Conservation (phyloP, 2,113 vertebrate genomes). For the Barbus barbus region DNA sequence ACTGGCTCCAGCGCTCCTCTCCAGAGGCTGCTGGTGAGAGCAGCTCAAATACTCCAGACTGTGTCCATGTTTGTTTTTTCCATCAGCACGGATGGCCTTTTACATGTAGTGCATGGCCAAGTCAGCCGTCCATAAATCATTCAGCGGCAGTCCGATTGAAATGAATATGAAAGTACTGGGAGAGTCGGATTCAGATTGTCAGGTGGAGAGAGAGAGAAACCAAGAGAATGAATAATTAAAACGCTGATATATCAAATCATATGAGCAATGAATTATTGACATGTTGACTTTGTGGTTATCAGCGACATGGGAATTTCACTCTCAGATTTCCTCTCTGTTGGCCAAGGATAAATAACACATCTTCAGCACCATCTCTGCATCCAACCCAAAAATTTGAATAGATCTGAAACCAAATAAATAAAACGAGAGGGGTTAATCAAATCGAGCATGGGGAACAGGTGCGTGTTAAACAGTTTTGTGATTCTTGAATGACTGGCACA, state of each 20-base stretch:
- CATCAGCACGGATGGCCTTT: conserved; percentile 27
- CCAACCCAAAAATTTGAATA: background rate
- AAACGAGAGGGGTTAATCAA: conserved; percentile 26
- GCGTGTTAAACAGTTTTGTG: conserved; percentile 23
- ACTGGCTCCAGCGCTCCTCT: background rate
- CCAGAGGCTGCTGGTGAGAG: background rate
- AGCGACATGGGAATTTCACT: conserved; percentile 51
- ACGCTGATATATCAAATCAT: conserved; percentile 59
- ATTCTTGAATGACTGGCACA: conserved; percentile 2
- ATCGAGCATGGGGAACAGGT: conserved; percentile 34
- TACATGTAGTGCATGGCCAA: conserved; percentile 18
- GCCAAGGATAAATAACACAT: conserved; percentile 48
- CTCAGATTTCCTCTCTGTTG: conserved; percentile 40
- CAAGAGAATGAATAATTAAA: conserved; percentile 53
- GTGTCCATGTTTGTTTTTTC: conserved; percentile 34
- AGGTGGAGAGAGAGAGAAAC: conserved; percentile 18
- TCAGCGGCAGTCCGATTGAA: conserved; percentile 33
- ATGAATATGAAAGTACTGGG: conserved; percentile 35
- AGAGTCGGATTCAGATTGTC: background rate
- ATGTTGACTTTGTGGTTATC: conserved; percentile 58
- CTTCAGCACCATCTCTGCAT: background rate
- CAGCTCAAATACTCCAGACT: conserved; percentile 34
- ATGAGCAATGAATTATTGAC: conserved; percentile 60
- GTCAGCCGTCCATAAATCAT: conserved; percentile 29
- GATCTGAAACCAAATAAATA: conserved; percentile 34